Evolutionary conservation across 2,797 vertebrate species (phyloP).

Genomic region (Chelon auratus): DNA sequence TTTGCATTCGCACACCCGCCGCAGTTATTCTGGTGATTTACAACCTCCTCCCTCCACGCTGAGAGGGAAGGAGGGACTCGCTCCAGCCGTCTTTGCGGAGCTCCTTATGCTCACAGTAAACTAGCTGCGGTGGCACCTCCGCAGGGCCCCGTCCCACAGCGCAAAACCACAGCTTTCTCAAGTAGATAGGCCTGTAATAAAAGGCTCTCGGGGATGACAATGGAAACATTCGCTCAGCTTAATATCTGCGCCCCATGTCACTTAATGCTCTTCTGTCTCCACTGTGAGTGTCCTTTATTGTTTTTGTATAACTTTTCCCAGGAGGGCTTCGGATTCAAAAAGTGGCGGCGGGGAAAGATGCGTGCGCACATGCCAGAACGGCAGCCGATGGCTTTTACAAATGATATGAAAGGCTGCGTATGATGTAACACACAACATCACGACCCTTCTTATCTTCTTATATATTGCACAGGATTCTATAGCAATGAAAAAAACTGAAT

Average conservation of each 20-base stretch:
- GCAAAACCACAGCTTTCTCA: constrained; percentile 37
- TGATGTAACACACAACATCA: constrained; percentile 23
- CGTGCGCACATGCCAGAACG: neutral
- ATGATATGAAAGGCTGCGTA: constrained; percentile 12
- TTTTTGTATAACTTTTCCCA: constrained; percentile 25
- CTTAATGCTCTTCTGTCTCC: constrained; percentile 20
- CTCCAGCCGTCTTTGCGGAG: constrained; percentile 51
- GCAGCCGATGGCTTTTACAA: constrained; percentile 37
- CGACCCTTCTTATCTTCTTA: constrained; percentile 23
- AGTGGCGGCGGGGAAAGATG: neutral
- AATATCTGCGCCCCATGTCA: constrained; percentile 40
- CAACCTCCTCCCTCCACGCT: constrained; percentile 49
- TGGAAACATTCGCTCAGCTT: constrained; percentile 45
- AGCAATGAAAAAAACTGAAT: neutral
- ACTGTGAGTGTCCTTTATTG: constrained; percentile 3
- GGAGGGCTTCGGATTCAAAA: constrained; percentile 31
- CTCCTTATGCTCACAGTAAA: constrained; percentile 60
- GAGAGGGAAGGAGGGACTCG: constrained; percentile 31
- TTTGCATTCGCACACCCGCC: constrained; percentile 46
- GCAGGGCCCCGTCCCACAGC: constrained; percentile 31
- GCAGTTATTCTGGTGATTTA: constrained; percentile 68
- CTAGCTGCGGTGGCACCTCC: constrained; percentile 46
- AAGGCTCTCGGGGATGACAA: constrained; percentile 52
- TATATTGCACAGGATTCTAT: constrained; percentile 11
- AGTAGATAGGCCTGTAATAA: constrained; percentile 39